A percentile compares a stretch with the other conserved stretches of the same genome.
Conservation (phyloP, 2,888 invertebrate species). For the Coenonympha glycerion region DNA sequence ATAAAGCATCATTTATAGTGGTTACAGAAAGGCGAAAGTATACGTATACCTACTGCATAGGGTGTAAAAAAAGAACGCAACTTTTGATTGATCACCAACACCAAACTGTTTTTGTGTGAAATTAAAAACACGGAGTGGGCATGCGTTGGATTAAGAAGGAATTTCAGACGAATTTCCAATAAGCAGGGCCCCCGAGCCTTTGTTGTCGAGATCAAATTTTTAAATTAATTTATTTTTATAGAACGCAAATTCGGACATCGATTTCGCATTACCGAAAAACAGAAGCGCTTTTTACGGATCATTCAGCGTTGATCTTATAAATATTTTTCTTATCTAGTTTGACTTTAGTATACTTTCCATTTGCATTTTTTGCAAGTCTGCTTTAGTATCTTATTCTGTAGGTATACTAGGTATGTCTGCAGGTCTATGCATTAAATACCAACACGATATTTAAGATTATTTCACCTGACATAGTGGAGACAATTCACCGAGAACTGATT, state of each 20-base stretch:
- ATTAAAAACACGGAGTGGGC: conserved; percentile 71
- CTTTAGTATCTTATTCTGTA: background rate
- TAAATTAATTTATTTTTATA: conserved; percentile 58
- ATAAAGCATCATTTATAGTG: conserved; percentile 65
- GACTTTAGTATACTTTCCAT: background rate
- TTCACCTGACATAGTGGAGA: no score
- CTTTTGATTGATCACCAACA: conserved; percentile 75
- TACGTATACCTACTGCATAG: conserved; percentile 60
- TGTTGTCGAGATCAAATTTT: conserved; percentile 55
- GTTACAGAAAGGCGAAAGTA: conserved; percentile 66
- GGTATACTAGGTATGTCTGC: background rate
- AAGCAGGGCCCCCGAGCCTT: conserved; percentile 51
- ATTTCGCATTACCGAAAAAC: conserved; percentile 51
- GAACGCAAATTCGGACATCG: conserved; percentile 41
- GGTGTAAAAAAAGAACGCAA: conserved; percentile 64
- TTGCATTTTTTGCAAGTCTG: background rate
- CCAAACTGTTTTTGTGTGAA: conserved; percentile 68
- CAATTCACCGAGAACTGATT: no score
- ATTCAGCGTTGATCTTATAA: conserved; percentile 7
- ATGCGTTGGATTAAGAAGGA: conserved; percentile 71
- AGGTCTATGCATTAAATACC: background rate
- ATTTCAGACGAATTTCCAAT: conserved; percentile 54
- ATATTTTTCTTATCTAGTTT: conserved; percentile 4
- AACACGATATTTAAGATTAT: background rate
- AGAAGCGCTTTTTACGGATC: conserved; percentile 35